Evolutionary conservation across 1,140 invertebrate species (phyloP), one percentile per base, ranked within the genome.

Genomic region (Rhagoletis pomonella): DNA sequence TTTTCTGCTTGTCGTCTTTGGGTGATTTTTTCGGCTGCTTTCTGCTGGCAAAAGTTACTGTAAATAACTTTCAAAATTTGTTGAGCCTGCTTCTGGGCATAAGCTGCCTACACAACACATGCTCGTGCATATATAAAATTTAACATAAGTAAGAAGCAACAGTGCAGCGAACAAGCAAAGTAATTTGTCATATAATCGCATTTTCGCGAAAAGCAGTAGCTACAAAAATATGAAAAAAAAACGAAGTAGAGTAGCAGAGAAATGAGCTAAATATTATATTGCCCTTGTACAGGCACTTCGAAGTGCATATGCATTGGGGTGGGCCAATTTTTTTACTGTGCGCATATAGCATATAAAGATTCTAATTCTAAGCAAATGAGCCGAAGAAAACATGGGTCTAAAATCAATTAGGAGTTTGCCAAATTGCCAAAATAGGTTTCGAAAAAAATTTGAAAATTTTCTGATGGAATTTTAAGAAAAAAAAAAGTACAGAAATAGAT

Each of bases 251-350:
- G 73, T 44, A 19, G 42, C 44, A 19, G 73, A 47, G 55, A 81
- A 81, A 81, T 81, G 55, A 81, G 73, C 73, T 81, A 81, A 81
- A 81, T 81, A 81, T 81, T 81, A 81, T 55, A 81, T 81, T 81
- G 50, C 44, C 47, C 17, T 62, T n/a, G 9, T 62, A 29, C n/a
- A 4, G 12, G 4, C 9, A 14, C 4, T 62, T 62, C 2, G 7
- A 14, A 62, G 60, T 29, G 1, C 29, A 29, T 0, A 29, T 29
- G 29, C 29, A 29, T 29, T 29, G 1, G 29, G 29, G 29, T 29
- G 29, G 29, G 29, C 1, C 1, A 29, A 29, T 29, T 29, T 29
- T 29, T 29, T 29, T 29, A 29, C 29, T 29, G 29, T 29, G 29
- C 29, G 29, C 29, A 29, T 29, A 29, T 29, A 29, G n/a, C n/a